A percentile compares a stretch with the other conserved stretches of the same genome.
phyloP scores from a whole-genome alignment of 2,888 invertebrate species.

The Xanthia togata region DNA sequence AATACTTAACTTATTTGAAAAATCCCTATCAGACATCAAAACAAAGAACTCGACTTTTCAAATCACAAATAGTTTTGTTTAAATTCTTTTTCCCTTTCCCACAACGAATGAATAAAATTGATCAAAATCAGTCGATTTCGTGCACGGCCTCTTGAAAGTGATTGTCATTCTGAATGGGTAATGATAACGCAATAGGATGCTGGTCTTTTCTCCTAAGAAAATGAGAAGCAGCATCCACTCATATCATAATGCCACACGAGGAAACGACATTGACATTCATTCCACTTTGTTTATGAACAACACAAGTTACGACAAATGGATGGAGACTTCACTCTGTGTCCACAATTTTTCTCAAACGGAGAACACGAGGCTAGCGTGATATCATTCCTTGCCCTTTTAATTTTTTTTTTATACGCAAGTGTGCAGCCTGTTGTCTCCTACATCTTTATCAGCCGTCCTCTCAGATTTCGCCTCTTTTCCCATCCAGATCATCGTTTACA shows the following conservation, averaged over 20 bases:
- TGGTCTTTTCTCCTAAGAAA: background rate
- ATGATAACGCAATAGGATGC: background rate
- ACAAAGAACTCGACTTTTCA: too few relatives aligned
- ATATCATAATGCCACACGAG: background rate
- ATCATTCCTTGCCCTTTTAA: background rate
- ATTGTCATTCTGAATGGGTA: conserved; percentile 4
- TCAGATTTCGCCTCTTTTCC: background rate
- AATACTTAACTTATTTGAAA: too few relatives aligned
- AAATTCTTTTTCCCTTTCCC: too few relatives aligned
- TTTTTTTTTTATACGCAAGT: background rate
- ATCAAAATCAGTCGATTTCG: too few relatives aligned
- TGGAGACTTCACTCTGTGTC: background rate
- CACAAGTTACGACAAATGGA: background rate
- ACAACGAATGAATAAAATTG: too few relatives aligned
- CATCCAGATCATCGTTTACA: background rate
- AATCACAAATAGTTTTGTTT: too few relatives aligned
- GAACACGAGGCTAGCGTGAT: background rate
- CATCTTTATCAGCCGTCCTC: background rate
- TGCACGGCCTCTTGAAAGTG: background rate
- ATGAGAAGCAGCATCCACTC: background rate
- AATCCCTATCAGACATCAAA: too few relatives aligned
- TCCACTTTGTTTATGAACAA: background rate
- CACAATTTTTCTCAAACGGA: background rate
- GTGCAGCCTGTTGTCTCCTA: background rate
- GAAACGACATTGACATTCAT: background rate